phyloP scores from a whole-genome alignment of 2,113 vertebrate species.

The Semicossyphus pulcher region DNA sequence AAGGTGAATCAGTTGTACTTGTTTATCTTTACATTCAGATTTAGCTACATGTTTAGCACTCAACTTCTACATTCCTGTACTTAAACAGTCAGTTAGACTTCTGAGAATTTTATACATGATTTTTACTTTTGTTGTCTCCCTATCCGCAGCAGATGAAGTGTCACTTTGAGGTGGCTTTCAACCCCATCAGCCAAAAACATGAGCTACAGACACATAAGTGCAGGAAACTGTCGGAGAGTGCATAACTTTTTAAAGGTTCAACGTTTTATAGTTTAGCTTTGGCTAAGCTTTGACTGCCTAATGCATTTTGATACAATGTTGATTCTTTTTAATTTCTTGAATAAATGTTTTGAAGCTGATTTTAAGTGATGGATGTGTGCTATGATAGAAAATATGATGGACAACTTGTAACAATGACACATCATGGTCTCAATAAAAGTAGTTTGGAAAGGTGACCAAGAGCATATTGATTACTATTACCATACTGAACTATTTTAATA shows the following conservation, averaged over 20 bases:
- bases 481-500: not conserved
- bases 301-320: not conserved
- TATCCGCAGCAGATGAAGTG: conserved; percentile 72
- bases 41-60: not conserved
- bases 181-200: conserved; percentile 43
- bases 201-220: conserved; percentile 25
- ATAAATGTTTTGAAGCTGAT: not conserved
- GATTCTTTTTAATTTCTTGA: not conserved
- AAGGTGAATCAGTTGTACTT: conserved; percentile 44
- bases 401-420: not conserved
- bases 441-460: not conserved
- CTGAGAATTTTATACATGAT: not conserved
- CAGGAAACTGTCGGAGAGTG: not conserved
- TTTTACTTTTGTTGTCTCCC: not conserved
- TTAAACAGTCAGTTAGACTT: not conserved
- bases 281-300: not conserved
- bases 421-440: conserved; percentile 18
- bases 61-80: not conserved
- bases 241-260: not conserved
- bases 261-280: not conserved
- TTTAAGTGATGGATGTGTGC: not conserved
- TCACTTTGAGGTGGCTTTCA: conserved; percentile 54
- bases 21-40: not conserved
- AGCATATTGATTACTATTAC: not conserved
- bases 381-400: not conserved